A percentile compares a stretch with the other conserved stretches of the same genome.
Conservation (phyloP, 2,888 invertebrate species). For the Phyllotreta cruciferae region DNA sequence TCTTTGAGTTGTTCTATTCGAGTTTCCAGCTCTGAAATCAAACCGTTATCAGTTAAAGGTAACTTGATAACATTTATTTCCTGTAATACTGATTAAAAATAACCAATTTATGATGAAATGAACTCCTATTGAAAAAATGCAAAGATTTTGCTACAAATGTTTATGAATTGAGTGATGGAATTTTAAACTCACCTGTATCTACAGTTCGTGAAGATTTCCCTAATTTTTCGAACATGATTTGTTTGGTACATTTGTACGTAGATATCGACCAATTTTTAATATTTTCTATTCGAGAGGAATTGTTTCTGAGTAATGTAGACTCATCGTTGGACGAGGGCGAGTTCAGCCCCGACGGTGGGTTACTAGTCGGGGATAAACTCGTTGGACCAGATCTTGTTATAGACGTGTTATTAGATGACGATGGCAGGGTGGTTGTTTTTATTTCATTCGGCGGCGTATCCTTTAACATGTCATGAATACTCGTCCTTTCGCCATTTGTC, state of each 20-base stretch:
- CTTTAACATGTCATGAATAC: slow-evolving; percentile 87
- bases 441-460: slow-evolving; percentile 81
- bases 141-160: too few relatives aligned
- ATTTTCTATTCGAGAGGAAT: slow-evolving; percentile 86
- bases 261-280: slow-evolving; percentile 97
- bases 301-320: slow-evolving; percentile 69
- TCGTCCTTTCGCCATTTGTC: slow-evolving; percentile 65
- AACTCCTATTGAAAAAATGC: background rate
- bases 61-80: slow-evolving; percentile 12
- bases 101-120: slow-evolving; percentile 1
- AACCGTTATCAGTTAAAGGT: slow-evolving; percentile 2
- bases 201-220: slow-evolving; percentile 93
- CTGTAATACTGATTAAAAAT: slow-evolving; percentile 15
- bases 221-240: slow-evolving; percentile 93
- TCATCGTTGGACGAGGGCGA: slow-evolving; percentile 65
- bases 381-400: slow-evolving; percentile 77
- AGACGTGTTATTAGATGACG: slow-evolving; percentile 70
- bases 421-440: slow-evolving; percentile 76
- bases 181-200: slow-evolving; percentile 74
- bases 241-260: slow-evolving; percentile 97
- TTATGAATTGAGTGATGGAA: too few relatives aligned
- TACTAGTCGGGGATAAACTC: slow-evolving; percentile 61
- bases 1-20: slow-evolving; percentile 93
- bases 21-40: slow-evolving; percentile 80
- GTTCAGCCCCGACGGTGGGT: slow-evolving; percentile 61